Evolutionary conservation across 1,140 invertebrate species (phyloP).

Genomic region (Leptopilina clavipes): DNA sequence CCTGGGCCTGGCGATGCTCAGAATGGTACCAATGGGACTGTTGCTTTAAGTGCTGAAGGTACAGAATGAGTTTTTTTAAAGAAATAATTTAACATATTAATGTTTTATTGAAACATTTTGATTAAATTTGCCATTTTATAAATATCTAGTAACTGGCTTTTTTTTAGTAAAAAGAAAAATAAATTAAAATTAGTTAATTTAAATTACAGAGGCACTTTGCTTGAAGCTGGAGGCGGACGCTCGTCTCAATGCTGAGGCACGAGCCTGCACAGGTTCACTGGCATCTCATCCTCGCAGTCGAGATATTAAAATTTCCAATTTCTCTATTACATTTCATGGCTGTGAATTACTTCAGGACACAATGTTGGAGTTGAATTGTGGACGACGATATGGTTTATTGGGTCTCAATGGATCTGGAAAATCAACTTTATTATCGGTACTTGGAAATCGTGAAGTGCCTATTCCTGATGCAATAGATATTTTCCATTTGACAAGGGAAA

Average conservation of each 20-base stretch:
- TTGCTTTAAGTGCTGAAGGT: slow-evolving; percentile 75
- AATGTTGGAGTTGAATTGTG: slow-evolving; percentile 96
- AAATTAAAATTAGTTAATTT: slow-evolving; percentile 41
- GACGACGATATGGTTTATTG: slow-evolving; percentile 95
- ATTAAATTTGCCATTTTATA: too few species aligned
- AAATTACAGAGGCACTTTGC: slow-evolving; percentile 85
- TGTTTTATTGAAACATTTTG: slow-evolving; percentile 22
- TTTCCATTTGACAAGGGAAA: slow-evolving; percentile 97
- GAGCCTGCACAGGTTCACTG: slow-evolving; percentile 95
- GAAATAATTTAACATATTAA: too few species aligned
- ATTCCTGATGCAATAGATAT: slow-evolving; percentile 98
- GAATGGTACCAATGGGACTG: slow-evolving; percentile 70
- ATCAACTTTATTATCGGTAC: slow-evolving; percentile 92
- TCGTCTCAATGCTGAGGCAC: slow-evolving; percentile 91
- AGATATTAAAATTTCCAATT: slow-evolving; percentile 97
- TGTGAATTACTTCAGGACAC: slow-evolving; percentile 96
- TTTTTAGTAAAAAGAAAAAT: slow-evolving; percentile 6
- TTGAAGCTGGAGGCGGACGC: slow-evolving; percentile 92
- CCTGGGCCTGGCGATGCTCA: slow-evolving; percentile 57
- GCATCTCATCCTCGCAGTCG: slow-evolving; percentile 95
- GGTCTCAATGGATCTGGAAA: slow-evolving; percentile 97
- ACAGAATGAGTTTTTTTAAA: too few species aligned
- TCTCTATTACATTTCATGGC: slow-evolving; percentile 99
- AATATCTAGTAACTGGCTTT: too few species aligned
- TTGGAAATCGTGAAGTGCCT: slow-evolving; percentile 95